Conservation (phyloP, 2,888 invertebrate genomes). For the Leucoptera coffeella region DNA sequence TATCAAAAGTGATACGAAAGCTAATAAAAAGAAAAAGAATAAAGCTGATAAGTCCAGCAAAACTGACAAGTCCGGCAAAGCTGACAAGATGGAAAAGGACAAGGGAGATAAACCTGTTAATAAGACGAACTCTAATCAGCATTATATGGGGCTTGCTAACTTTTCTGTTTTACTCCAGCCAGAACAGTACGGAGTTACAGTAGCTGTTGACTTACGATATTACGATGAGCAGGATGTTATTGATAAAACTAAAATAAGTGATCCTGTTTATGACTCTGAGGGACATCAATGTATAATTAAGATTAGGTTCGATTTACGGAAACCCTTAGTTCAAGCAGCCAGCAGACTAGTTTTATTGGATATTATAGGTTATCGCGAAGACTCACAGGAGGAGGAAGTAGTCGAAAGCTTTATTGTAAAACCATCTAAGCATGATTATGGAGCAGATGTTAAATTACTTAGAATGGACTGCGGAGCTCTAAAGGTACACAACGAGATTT, state of each 20-base stretch:
- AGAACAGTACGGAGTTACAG: conserved; percentile 20
- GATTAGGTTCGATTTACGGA: conserved; percentile 25
- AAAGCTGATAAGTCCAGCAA: too few relatives aligned
- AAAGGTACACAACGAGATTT: conserved; percentile 33
- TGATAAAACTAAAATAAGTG: too few relatives aligned
- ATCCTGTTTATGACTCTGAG: too few relatives aligned
- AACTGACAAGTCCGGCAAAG: too few relatives aligned
- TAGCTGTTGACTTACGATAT: conserved; percentile 16
- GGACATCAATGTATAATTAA: conserved; percentile 22
- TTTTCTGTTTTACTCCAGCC: conserved; percentile 24
- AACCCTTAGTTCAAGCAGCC: conserved; percentile 18
- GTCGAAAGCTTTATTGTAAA: too few relatives aligned
- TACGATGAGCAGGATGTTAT: conserved; percentile 20
- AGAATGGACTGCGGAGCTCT: conserved; percentile 31
- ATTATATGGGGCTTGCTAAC: conserved; percentile 30
- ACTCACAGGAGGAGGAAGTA: conserved; percentile 16
- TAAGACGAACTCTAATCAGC: too few relatives aligned
- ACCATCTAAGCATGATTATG: too few relatives aligned
- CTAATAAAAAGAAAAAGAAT: too few relatives aligned
- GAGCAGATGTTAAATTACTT: conserved; percentile 21
- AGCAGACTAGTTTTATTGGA: conserved; percentile 20
- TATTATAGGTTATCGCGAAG: conserved; percentile 16
- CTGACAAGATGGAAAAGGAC: too few relatives aligned
- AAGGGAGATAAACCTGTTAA: too few relatives aligned
- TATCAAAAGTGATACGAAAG: conserved; percentile 11